Evolutionary conservation across 2,797 vertebrate genomes (phyloP), one percentile per base, ranked within the genome.

Genomic region (Muraenolepis orangiensis): DNA sequence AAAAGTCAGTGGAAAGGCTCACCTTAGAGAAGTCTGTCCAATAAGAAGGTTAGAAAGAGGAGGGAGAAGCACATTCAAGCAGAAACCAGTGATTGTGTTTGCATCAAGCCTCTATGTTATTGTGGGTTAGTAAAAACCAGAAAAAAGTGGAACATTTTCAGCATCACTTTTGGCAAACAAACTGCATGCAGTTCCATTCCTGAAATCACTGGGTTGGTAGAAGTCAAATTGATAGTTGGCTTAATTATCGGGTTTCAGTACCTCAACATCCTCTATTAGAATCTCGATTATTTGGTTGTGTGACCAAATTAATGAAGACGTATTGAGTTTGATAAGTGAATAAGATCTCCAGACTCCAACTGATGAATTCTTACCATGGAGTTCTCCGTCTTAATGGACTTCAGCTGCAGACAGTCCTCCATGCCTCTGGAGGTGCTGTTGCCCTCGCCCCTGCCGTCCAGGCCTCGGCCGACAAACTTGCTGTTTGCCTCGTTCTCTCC

Each of bases 21-120:
- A 99, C 97, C 98, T 99, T 89, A 96, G 93, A 90, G 97, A 89
- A 87, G 96, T 92, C 97, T 99, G 95, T 98, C 96, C 97, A 90
- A 95, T 93, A 95, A 93, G 94, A 94, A 91, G 90, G 92, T 93
- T 94, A 93, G 86, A 92, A 88, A 83, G 90, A 51, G 73, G 57
- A 91, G 93, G 92, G 91, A 91, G 89, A 96, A 83, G 88, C 91
- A 94, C 88, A 94, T 88, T 91, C 78, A 88, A 90, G 88, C 80
- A 78, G 86, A 78, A 87, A 76, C 38, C 81, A 85, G 80, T 86
- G 74, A 80, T 67, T 40, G 69, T 11, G 32, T 38, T 16, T 16
- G 36, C 23, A 42, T 38, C 23, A 40, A 23, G 16, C 74, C 40
- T 67, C 36, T 61, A 72, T 14, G 13, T 71, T 40, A 69, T 28